phyloP scores from a whole-genome alignment of 2,113 vertebrate genomes.

The Bubo scandiacus region DNA sequence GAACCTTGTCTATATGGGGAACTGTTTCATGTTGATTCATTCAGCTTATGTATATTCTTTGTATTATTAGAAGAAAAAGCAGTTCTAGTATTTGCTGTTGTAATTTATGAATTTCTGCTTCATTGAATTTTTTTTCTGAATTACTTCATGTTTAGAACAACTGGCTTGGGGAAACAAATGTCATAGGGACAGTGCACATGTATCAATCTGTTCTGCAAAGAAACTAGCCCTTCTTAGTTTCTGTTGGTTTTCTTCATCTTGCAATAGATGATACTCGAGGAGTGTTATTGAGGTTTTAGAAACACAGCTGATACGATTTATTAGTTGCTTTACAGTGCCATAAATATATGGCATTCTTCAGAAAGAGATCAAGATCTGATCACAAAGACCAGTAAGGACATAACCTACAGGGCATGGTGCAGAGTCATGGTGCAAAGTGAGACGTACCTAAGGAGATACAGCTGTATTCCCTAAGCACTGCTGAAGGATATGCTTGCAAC shows the following conservation, averaged over 20 bases:
- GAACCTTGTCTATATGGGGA: background rate
- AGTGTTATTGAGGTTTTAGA: background rate
- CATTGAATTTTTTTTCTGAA: background rate
- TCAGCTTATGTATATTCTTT: background rate
- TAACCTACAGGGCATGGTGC: background rate
- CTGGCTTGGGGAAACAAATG: background rate
- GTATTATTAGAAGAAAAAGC: background rate
- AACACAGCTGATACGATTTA: background rate
- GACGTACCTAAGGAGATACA: background rate
- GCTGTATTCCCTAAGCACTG: background rate
- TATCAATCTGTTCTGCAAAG: background rate
- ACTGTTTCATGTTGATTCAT: background rate
- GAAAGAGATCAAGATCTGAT: background rate
- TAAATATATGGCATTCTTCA: background rate
- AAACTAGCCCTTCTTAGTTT: background rate
- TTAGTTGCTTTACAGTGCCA: background rate
- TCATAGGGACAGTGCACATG: rapidly evolving
- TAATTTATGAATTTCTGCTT: background rate
- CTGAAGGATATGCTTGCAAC: background rate
- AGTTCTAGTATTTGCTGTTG: background rate
- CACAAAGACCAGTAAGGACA: background rate
- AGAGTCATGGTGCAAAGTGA: background rate
- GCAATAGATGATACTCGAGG: rapidly evolving
- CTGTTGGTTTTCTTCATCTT: background rate
- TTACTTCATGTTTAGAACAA: background rate